Base-by-base conservation (phyloP, 2,888 invertebrate genomes). In the Ariolimax columbianus region DNA sequence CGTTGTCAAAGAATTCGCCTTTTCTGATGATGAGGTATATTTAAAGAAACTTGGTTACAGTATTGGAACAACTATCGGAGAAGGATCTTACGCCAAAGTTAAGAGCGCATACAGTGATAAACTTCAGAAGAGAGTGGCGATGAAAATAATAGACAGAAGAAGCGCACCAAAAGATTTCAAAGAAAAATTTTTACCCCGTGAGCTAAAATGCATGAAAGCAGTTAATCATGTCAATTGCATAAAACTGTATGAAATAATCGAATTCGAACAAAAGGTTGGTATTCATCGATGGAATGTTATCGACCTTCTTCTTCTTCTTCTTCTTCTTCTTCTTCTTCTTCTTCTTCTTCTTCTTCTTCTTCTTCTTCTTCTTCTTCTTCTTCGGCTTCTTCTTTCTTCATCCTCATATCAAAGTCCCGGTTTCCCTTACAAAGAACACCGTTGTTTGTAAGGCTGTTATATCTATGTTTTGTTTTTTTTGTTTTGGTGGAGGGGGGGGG, bases 191-290 rank as follows among this genome's bases (percentile, higher is more conserved):
- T 95, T 97, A 84, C 97, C 97, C 0, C 95, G 97, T 85, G 97
- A 97, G 94, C 94, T 97, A 86, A 96, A 97, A 90, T 96, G 97
- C 82, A 94, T 97, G 82, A 95, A 96, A 77, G 95, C 96, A 89
- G 93, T 97, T 63, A 96, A 96, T 91, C 97, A 97, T 92, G 97
- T 97, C 0, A 96, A 97, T 92, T 95, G 97, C 38, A 95, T 97
- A 14, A 96, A 96, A 92, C 96, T 97, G 36, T 96, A 96, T 89
- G 96, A 96, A 91, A 96, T 97, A 30, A 91, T 98, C 72, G 97
- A 97, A 93, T 95, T 97, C 43, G 95, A 96, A 87, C 82, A 84
- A 70, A 89, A 89, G 87, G 89, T 89, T 85, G 47, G 87, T 75
- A 2, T 11, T 33, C 7, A n/a, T n/a, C n/a, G n/a, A n/a, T n/a